These are phyloP conservation scores for Hirtodrosophila histrioides DNA, from an alignment of 2,888 invertebrate genomes.

Conservation along the genomic window DNA sequence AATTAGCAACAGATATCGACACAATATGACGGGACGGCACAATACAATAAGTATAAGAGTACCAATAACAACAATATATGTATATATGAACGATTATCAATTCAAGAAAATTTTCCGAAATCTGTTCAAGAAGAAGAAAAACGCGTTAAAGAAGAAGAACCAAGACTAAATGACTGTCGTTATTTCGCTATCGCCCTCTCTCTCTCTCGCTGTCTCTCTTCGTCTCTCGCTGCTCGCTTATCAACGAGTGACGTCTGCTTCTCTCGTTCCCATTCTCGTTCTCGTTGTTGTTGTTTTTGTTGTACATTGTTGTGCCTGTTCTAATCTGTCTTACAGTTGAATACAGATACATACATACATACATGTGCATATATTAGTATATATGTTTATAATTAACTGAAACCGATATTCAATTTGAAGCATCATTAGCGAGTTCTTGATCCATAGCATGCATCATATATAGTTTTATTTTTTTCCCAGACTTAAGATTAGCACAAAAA, in stretches of 20 bases:
- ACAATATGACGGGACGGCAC: background rate
- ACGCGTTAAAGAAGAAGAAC: background rate
- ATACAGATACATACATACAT: background rate
- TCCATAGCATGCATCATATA: too few relatives aligned
- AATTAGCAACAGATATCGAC: slow-evolving; percentile 32
- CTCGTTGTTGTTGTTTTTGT: slow-evolving; percentile 24
- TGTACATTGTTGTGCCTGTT: slow-evolving; percentile 47
- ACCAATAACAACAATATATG: slow-evolving; percentile 7
- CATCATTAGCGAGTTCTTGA: slow-evolving; percentile 7
- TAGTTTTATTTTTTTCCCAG: too few relatives aligned
- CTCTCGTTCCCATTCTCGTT: too few relatives aligned
- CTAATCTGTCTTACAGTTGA: slow-evolving; percentile 32
- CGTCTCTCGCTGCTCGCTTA: slow-evolving; percentile 28
- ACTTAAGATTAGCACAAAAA: too few relatives aligned
- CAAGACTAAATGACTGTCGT: too few relatives aligned
- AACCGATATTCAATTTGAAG: slow-evolving; percentile 11
- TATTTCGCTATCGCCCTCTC: too few relatives aligned
- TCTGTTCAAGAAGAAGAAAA: slow-evolving; percentile 27
- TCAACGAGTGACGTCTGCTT: slow-evolving; percentile 45
- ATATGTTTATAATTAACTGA: slow-evolving; percentile 7
- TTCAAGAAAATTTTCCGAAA: slow-evolving; percentile 50
- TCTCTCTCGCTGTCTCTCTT: too few relatives aligned
- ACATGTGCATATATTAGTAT: background rate
- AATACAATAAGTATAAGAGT: too few relatives aligned
- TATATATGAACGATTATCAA: slow-evolving; percentile 38